Evolutionary conservation across 2,888 invertebrate genomes (phyloP), one percentile per base, ranked within the genome.

Genomic region (Sinopyrophorus schimmeli): DNA sequence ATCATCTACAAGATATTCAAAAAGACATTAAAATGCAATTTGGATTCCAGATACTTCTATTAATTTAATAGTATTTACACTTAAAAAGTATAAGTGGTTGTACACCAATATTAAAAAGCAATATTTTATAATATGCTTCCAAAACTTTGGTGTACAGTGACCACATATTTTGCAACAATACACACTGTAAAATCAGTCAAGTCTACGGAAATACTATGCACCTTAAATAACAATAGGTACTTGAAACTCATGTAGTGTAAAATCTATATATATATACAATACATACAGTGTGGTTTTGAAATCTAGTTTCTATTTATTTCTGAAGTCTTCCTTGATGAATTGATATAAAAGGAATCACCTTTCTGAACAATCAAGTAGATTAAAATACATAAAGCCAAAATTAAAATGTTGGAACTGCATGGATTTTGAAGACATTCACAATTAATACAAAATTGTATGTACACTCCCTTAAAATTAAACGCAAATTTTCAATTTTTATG

Each of bases 11-110:
- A n/a, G n/a, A n/a, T n/a, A n/a, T n/a, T n/a, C n/a, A n/a, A n/a
- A n/a, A n/a, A n/a, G n/a, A n/a, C n/a, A n/a, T n/a, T n/a, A n/a
- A n/a, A n/a, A n/a, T n/a, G n/a, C n/a, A n/a, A n/a, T n/a, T n/a
- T n/a, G n/a, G n/a, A n/a, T n/a, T n/a, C n/a, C n/a, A n/a, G n/a
- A n/a, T n/a, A n/a, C n/a, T n/a, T n/a, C n/a, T n/a, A n/a, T n/a
- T n/a, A n/a, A n/a, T n/a, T n/a, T n/a, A n/a, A n/a, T 49, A 54
- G 47, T 55, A 57, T 60, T 34, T 61, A 61, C 61, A 61, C 35
- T 54, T 61, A 59, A 53, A n/a, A n/a, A 49, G 43, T 54, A 54
- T 50, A 60, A 59, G 26, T 28, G 35, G 27, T 26, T 27, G 58
- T 57, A 62, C 61, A 60, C 59, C 60, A 59, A 56, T 54, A 53